Evolutionary conservation across 2,888 invertebrate species (phyloP), one percentile per base, ranked within the genome.

Genomic region (Thumatha senex): DNA sequence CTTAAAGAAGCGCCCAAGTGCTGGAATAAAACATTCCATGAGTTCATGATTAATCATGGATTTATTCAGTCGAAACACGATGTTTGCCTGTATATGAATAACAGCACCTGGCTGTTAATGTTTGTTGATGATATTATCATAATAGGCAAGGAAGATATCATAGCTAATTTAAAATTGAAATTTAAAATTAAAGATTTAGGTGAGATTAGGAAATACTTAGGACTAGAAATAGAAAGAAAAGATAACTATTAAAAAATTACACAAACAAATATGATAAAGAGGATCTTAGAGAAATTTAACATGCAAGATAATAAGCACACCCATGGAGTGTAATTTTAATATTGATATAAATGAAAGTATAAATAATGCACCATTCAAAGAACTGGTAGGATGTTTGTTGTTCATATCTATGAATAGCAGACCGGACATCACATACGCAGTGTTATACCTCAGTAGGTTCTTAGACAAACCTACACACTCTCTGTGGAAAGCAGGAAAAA

Each of bases 121-220:
- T 41, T 12, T 41, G 40, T 41, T 8, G 40, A 41, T 12, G 40
- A 41, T 45, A 55, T 24, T 7, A 14, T 36, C 13, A 1, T 14
- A 8, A 1, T 14, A 1, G 36, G 36, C 13, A 12, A 34, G 7
- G 8, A 14, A 7, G 8, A 13, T 7, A 34, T 36, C 13, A 1
- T 14, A 7, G 14, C 13, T 7, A 36, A 14, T 8, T n/a, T 36
- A n/a, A 14, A 36, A 14, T 2, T 14, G 14, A 14, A 36, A 36
- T 36, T 36, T 9, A 36, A 36, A 2, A 10, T 14, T 7, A 36
- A 36, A 14, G 8, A 36, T 14, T 2, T 36, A 5, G 36, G 36
- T 2, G 36, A 36, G 2, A 8, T 36, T 1, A 3, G 14, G n/a
- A 36, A 13, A 1, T 36, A 14, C 14, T 36, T 34, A n/a, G 34